Evolutionary conservation across 2,888 invertebrate species (phyloP), one percentile per base, ranked within the genome.

Genomic region (Nomada lathburiana): DNA sequence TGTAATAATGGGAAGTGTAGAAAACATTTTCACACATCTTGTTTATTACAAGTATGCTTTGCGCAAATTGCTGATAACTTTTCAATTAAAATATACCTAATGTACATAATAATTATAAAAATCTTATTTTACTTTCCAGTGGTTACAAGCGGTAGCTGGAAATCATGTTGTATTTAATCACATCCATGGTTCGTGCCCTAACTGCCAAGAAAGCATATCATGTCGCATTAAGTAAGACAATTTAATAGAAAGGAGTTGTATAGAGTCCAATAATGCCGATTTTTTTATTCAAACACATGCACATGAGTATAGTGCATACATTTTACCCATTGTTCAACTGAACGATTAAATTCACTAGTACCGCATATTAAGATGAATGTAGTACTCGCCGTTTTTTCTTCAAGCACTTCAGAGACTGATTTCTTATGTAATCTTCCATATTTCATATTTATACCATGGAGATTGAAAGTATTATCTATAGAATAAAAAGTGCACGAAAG

Each of bases 281-380:
- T 26, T 62, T 64, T 59, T 59, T 18, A 82, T 76, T 90, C 80
- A 79, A 93, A 93, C 47, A 90, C 80, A 68, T 92, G 78, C 81
- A 86, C 85, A 83, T 91, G 81, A 7, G 50, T 47, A 76, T 87
- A 91, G 62, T 87, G 74, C 50, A 84, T 80, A 26, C 85, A 67
- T 62, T 47, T 81, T 36, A 86, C 42, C 86, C 89, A 89, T 70
- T 80, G 64, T 82, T 89, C 86, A 18, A 89, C 52, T 18, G 76
- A 83, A 23, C 84, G 77, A 82, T 92, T 93, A 64, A 93, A 93
- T 62, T 90, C 80, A 55, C 73, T 26, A 36, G 90, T 92, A 44
- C 93, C 93, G 82, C 93, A 93, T 73, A 93, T 91, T 76, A 93
- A 86, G 73, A 93, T 81, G 79, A 93, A 88, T n/a, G 92, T 90